These are phyloP conservation scores for Cyprinella venusta DNA, from an alignment of 2,797 vertebrate genomes.

Conservation along the genomic window DNA sequence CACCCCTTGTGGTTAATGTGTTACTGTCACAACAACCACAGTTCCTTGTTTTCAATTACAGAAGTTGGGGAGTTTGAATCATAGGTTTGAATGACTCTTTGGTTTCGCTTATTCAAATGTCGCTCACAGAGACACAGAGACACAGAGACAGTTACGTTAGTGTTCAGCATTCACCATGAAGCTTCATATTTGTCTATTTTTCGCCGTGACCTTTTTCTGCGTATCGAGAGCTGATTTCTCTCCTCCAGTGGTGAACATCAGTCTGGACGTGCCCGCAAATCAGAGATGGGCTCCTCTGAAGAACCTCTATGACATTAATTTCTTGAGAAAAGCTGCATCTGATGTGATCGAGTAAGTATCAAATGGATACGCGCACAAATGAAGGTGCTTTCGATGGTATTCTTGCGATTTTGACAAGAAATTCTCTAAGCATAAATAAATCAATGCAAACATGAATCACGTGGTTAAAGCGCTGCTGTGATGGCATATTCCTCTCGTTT, in stretches of 20 bases:
- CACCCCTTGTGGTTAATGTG: conserved; percentile 1
- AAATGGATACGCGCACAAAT: neutral
- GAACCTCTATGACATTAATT: conserved; percentile 66
- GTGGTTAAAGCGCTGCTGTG: neutral
- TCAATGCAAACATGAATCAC: neutral
- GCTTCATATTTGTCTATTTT: neutral
- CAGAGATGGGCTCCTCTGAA: conserved; percentile 71
- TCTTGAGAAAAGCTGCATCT: conserved; percentile 67
- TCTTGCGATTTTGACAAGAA: neutral
- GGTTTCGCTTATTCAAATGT: neutral
- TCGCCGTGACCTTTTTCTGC: conserved; percentile 33
- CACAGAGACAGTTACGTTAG: neutral
- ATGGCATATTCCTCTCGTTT: neutral
- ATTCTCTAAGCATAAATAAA: neutral
- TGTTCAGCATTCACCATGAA: conserved; percentile 27
- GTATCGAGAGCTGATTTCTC: conserved; percentile 47
- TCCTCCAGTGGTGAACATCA: conserved; percentile 72
- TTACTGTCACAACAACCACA: neutral
- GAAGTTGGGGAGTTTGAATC: neutral
- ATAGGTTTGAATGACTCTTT: neutral
- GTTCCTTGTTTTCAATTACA: conserved; percentile 18
- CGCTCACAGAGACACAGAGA: too few relatives aligned
- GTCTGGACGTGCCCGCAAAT: conserved; percentile 68
- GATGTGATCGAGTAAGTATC: conserved; percentile 77
- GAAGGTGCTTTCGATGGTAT: neutral